Base-by-base conservation (phyloP, 2,888 invertebrate genomes). In the Epinotia nisella region DNA sequence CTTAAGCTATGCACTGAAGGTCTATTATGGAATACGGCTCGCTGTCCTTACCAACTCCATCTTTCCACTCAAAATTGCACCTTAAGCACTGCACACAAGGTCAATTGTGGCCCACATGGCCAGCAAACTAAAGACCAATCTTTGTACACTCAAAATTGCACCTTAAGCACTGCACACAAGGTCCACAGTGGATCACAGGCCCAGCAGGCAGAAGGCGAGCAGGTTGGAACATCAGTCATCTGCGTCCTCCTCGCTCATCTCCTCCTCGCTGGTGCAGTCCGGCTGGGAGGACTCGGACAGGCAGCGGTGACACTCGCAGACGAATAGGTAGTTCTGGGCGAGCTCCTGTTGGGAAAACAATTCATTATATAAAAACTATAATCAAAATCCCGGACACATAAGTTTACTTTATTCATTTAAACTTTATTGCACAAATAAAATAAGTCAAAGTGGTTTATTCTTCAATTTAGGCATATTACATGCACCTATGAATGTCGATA, bases 241-340 rank as follows among this genome's bases (percentile, higher is more conserved):
- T 76, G 86, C 87, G 58, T 93, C 80, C 1, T 94, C 94, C 2
- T 95, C 94, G 59, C 94, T 93, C 85, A 95, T 95, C n/a, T 95
- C 96, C 78, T 97, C 98, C 76, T 97, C 98, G 77, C 97, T 97
- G 11, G 98, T 98, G 75, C 95, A 95, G 85, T 98, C 97, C 0
- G 96, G 96, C 81, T 98, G 96, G 10, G 95, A 94, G 0, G 95
- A 94, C 86, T 98, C 96, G 0, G 93, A 85, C 69, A 94, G 86
- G 88, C 99, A 99, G 81, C 97, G 97, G 9, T 94, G 91, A 87
- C 99, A 99, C 78, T 95, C 93, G 82, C 99, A 99, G 10, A 95
- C 87, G 82, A 98, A 98, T 41, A 98, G 90, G 84, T 98, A 98
- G 87, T 97, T 96, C 75, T 96, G 96, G 51, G 96, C 96, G 68